These are phyloP conservation scores for Wasmannia auropunctata DNA, from an alignment of 1,140 invertebrate species.

Conservation along the genomic window DNA sequence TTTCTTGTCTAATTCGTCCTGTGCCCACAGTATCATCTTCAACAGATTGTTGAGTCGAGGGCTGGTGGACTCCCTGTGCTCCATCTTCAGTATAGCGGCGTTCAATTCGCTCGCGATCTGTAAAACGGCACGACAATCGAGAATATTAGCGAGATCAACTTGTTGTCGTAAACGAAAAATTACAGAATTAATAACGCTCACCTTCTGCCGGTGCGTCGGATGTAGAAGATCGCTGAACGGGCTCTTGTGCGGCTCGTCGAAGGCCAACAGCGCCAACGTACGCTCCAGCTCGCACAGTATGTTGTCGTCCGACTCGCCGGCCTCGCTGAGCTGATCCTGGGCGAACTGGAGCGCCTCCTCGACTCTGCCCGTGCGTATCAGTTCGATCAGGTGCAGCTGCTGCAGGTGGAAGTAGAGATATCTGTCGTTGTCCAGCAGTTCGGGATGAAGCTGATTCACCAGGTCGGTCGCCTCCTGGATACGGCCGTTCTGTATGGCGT, in stretches of 20 bases:
- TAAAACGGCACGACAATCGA: slow-evolving; percentile 68
- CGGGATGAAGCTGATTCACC: slow-evolving; percentile 97
- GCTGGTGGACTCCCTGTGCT: slow-evolving; percentile 95
- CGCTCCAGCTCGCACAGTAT: slow-evolving; percentile 92
- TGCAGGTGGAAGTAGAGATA: slow-evolving; percentile 98
- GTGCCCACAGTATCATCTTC: slow-evolving; percentile 97
- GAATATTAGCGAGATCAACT: background rate
- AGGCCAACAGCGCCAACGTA: slow-evolving; percentile 97
- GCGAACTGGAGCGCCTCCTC: slow-evolving; percentile 98
- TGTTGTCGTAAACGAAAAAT: too few relatives aligned
- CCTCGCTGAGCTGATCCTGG: slow-evolving; percentile 96
- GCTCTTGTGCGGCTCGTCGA: slow-evolving; percentile 97
- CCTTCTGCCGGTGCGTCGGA: slow-evolving; percentile 96
- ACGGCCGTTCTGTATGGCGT: slow-evolving; percentile 96
- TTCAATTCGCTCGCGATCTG: slow-evolving; percentile 99
- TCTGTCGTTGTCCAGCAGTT: slow-evolving; percentile 97
- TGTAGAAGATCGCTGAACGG: slow-evolving; percentile 98
- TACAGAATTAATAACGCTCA: slow-evolving; percentile 79
- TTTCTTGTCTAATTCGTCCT: slow-evolving; percentile 97
- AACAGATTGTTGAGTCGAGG: slow-evolving; percentile 96
- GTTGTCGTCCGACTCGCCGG: slow-evolving; percentile 94
- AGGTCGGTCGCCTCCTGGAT: slow-evolving; percentile 97
- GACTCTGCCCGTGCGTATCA: slow-evolving; percentile 95
- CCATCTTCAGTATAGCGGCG: slow-evolving; percentile 96
- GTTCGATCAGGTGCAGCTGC: slow-evolving; percentile 97